phyloP scores from a whole-genome alignment of 2,113 vertebrate species.

The Takifugu bimaculatus region DNA sequence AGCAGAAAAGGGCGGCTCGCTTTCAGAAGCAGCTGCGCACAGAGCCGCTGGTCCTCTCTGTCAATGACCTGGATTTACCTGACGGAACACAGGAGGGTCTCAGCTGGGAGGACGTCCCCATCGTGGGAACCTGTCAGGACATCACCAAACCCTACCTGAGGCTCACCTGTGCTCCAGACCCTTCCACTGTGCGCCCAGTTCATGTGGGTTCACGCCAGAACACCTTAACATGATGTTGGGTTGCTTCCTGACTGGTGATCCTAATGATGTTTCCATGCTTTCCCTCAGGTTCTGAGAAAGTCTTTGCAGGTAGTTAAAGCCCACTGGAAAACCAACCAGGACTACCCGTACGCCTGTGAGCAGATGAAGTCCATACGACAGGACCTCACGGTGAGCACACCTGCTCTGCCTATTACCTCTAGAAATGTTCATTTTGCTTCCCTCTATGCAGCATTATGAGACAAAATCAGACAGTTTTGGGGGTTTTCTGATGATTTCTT shows the following conservation, averaged over 20 bases:
- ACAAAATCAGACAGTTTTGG: no score
- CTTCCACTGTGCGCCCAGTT: slow-evolving; percentile 84
- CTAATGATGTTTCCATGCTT: neutral
- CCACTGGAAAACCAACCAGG: slow-evolving; percentile 87
- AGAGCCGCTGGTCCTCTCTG: slow-evolving; percentile 85
- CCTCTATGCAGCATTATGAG: no score
- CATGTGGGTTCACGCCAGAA: slow-evolving; percentile 65
- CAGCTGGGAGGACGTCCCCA: slow-evolving; percentile 90
- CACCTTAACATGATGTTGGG: neutral
- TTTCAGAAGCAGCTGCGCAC: slow-evolving; percentile 87
- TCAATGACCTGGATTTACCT: slow-evolving; percentile 73
- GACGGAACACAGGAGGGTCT: slow-evolving; percentile 77
- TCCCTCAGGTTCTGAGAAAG: slow-evolving; percentile 82
- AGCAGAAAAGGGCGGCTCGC: slow-evolving; percentile 84
- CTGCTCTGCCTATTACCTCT: no score
- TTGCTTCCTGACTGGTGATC: neutral
- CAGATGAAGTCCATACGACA: slow-evolving; percentile 93
- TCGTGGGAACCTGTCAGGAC: slow-evolving; percentile 86
- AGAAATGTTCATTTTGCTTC: no score
- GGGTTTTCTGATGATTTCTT: neutral
- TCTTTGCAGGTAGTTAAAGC: slow-evolving; percentile 82
- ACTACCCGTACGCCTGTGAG: slow-evolving; percentile 88
- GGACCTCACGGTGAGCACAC: slow-evolving; percentile 82
- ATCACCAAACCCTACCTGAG: slow-evolving; percentile 88
- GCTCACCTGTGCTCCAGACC: slow-evolving; percentile 88